These are phyloP conservation scores for Pogoniulus pusillus DNA, from an alignment of 2,797 vertebrate species.

Conservation along the genomic window DNA sequence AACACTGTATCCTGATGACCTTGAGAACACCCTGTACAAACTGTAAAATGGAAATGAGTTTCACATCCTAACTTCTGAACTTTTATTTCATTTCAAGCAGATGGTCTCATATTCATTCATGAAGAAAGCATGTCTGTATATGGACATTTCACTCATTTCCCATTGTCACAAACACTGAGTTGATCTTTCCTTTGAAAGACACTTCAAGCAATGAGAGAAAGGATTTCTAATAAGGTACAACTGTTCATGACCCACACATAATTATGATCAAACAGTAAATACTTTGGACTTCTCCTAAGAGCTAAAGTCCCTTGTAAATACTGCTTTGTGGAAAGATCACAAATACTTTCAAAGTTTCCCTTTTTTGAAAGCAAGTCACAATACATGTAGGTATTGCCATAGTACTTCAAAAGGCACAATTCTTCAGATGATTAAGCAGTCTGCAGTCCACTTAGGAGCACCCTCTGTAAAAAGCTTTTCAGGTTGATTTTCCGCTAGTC, in stretches of 20 bases:
- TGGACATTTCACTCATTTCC: accelerated
- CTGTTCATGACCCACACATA: neutral
- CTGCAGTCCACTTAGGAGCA: neutral
- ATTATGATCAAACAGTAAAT: neutral
- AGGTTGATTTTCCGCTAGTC: neutral
- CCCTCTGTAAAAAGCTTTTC: neutral
- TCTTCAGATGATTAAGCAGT: neutral
- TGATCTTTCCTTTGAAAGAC: neutral
- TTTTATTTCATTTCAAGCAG: neutral
- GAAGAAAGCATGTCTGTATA: accelerated
- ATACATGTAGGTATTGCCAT: neutral
- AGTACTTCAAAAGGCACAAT: neutral
- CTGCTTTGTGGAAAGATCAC: neutral
- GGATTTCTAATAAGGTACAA: neutral
- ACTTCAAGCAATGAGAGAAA: neutral
- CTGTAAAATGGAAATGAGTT: neutral
- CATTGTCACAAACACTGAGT: neutral
- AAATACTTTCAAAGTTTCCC: neutral
- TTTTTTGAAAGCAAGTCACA: neutral
- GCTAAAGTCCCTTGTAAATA: neutral
- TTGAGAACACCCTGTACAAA: neutral
- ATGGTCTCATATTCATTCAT: neutral
- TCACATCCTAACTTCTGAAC: neutral
- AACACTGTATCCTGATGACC: neutral
- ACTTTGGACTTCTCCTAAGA: neutral